A percentile compares a stretch with the other conserved stretches of the same genome.
Evolutionary conservation across 2,113 vertebrate species (phyloP).

Genomic region (Oriolus oriolus): DNA sequence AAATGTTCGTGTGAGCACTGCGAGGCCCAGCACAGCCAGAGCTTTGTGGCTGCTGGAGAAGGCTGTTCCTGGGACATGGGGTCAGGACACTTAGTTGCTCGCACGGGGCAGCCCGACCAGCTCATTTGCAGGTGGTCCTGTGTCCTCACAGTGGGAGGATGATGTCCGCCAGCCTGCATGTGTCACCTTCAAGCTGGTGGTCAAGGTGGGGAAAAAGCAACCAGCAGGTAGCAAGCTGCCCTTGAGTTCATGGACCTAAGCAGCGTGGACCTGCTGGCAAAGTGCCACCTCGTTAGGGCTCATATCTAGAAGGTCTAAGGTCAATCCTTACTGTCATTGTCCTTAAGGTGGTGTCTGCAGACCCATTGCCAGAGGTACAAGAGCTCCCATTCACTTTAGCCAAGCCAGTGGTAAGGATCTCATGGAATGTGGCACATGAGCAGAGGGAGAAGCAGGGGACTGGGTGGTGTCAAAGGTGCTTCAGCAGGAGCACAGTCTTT

Average conservation of each 20-base stretch:
- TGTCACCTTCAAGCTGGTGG: neutral
- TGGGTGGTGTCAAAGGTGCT: neutral
- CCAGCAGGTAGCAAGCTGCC: neutral
- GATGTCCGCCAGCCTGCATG: neutral
- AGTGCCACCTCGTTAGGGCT: neutral
- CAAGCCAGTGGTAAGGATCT: neutral
- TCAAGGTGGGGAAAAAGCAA: neutral
- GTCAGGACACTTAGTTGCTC: neutral
- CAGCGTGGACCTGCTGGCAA: neutral
- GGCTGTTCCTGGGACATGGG: neutral
- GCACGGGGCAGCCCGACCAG: fast-evolving
- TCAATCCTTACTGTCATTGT: neutral
- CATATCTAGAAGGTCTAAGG: neutral
- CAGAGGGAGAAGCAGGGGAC: neutral
- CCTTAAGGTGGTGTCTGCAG: neutral
- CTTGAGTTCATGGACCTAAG: neutral
- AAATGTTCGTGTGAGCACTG: neutral
- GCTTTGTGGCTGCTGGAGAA: neutral
- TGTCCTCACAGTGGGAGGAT: neutral
- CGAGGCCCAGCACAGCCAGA: neutral
- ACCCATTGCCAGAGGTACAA: neutral
- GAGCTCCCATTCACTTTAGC: neutral
- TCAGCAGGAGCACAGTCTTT: neutral
- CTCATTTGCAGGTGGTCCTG: neutral
- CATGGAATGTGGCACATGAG: neutral